These are phyloP conservation scores for Macrosiphum euphorbiae DNA, from an alignment of 2,888 invertebrate genomes.

Conservation along the genomic window DNA sequence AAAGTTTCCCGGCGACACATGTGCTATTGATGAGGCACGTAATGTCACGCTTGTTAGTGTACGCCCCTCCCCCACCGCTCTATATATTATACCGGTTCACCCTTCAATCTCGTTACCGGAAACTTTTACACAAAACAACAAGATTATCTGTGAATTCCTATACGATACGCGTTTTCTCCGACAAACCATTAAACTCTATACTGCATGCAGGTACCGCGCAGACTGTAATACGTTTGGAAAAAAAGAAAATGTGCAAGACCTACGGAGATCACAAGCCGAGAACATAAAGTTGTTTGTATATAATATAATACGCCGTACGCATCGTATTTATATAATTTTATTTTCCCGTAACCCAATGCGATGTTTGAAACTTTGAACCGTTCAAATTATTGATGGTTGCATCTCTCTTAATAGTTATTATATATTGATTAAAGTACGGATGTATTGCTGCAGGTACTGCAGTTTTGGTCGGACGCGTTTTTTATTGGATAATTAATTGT, in stretches of 20 bases:
- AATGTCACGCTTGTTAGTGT: constrained; percentile 46
- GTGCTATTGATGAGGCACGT: constrained; percentile 56
- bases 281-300: neutral
- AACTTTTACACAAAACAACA: constrained; percentile 29
- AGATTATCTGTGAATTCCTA: constrained; percentile 5
- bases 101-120: constrained; percentile 28
- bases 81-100: constrained; percentile 13
- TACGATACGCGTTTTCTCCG: neutral
- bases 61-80: neutral
- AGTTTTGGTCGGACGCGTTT: neutral
- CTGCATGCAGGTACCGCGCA: neutral
- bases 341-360: neutral
- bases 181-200: constrained; percentile 18
- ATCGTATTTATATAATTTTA: neutral
- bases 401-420: neutral
- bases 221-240: neutral
- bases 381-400: neutral
- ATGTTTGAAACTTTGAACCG: neutral
- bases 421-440: neutral
- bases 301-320: neutral
- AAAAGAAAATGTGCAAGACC: neutral
- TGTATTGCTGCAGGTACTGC: neutral
- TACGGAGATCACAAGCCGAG: neutral
- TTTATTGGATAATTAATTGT: no score
- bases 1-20: constrained; percentile 53